These are phyloP conservation scores for Lytechinus pictus DNA, from an alignment of 35 echinoderm and acorn worm genomes.

Conservation along the genomic window DNA sequence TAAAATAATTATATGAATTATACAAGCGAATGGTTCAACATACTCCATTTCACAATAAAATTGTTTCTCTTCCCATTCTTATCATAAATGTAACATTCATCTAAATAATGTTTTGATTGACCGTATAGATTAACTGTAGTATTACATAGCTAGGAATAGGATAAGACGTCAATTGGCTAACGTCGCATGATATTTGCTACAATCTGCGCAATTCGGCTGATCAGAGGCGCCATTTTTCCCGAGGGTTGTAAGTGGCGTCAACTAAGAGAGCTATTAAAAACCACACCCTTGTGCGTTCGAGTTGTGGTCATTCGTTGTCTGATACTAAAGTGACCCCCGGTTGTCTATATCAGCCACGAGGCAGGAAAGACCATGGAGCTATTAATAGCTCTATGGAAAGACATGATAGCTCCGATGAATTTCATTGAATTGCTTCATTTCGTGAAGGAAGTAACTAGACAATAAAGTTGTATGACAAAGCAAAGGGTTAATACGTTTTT, in stretches of 20 bases:
- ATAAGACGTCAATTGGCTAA: not conserved
- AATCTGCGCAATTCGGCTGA: not conserved
- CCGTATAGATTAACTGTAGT: not conserved
- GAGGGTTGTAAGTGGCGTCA: not conserved
- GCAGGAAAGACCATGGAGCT: too few species aligned
- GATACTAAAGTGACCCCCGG: not conserved
- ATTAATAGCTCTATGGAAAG: too few species aligned
- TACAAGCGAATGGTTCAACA: too few species aligned
- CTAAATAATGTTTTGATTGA: too few species aligned
- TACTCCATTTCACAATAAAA: too few species aligned
- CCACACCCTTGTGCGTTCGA: not conserved
- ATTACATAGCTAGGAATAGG: not conserved
- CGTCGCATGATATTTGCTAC: not conserved
- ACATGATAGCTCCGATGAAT: not conserved
- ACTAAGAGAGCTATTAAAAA: not conserved
- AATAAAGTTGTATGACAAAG: too few species aligned
- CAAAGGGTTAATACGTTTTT: too few species aligned
- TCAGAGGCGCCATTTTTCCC: not conserved
- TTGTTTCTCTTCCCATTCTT: too few species aligned
- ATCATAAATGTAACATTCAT: too few species aligned
- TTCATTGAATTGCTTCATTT: too few species aligned
- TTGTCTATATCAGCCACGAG: not conserved
- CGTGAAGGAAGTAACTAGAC: too few species aligned
- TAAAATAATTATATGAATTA: too few species aligned
- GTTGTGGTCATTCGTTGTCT: not conserved